Evolutionary conservation across 2,113 vertebrate species (phyloP).

Genomic region (Oostethus manadensis): DNA sequence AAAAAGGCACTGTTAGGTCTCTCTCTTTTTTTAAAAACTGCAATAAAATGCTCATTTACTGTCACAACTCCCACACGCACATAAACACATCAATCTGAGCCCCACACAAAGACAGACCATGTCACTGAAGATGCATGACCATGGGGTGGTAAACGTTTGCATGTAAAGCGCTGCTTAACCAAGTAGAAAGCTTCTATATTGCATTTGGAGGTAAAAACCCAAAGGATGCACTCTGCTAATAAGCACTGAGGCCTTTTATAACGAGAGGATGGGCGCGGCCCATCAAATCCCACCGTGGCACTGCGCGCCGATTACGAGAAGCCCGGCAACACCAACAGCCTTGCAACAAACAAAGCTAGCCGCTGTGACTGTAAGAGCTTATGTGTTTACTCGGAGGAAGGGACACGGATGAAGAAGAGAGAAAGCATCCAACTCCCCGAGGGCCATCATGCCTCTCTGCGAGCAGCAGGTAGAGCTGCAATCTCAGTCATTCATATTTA

Average conservation of each 20-base stretch:
- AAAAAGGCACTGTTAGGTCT: background rate
- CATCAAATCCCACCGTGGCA: background rate
- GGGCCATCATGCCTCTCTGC: conserved; percentile 61
- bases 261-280: conserved; percentile 58
- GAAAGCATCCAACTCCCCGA: conserved; percentile 44
- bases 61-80: too few species aligned
- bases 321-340: conserved; percentile 24
- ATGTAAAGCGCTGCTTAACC: conserved; percentile 46
- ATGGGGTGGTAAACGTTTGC: conserved; percentile 36
- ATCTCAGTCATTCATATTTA: conserved; percentile 82
- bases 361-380: conserved; percentile 34
- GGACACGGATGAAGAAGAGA: conserved; percentile 14
- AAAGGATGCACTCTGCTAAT: conserved; percentile 60
- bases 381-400: conserved; percentile 52
- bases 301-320: conserved; percentile 26
- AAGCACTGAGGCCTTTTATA: conserved; percentile 57
- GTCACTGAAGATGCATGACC: conserved; percentile 50
- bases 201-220: conserved; percentile 36
- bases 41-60: too few species aligned
- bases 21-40: too few species aligned
- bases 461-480: conserved; percentile 73
- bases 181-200: conserved; percentile 34
- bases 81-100: too few species aligned
- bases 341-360: conserved; percentile 28
- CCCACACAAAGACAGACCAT: background rate